These are phyloP conservation scores for Globicephala melas DNA, from an alignment of 2,113 vertebrate genomes.

Conservation along the genomic window DNA sequence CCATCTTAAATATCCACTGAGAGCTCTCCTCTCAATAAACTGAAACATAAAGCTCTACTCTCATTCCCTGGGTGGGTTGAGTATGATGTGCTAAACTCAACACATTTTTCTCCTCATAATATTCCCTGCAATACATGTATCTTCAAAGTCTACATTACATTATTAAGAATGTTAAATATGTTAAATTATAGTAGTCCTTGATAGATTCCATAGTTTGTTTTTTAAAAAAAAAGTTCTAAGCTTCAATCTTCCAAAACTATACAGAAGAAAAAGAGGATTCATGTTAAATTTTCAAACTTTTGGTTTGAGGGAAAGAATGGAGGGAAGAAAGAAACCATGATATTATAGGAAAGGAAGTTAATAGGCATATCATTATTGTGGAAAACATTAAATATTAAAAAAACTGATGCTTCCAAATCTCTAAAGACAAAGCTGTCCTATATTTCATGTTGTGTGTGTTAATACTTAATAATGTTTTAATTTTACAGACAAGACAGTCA, in stretches of 20 bases:
- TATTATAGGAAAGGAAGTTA: background rate
- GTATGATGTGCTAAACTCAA: background rate
- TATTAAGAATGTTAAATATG: background rate
- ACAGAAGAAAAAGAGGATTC: background rate
- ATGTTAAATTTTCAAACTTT: background rate
- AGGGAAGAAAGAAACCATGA: background rate
- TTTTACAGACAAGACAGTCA: background rate
- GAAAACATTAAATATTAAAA: background rate
- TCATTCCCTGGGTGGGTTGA: background rate
- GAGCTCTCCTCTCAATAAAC: background rate
- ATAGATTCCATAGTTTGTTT: background rate
- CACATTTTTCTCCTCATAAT: background rate
- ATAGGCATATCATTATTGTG: background rate
- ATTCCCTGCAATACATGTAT: background rate
- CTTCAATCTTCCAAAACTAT: background rate
- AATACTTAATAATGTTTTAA: background rate
- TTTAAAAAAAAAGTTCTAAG: background rate
- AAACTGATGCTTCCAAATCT: background rate
- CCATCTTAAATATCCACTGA: background rate
- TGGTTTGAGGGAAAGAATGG: background rate
- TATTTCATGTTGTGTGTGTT: background rate
- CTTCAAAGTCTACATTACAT: background rate
- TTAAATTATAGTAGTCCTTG: background rate
- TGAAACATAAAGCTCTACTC: background rate
- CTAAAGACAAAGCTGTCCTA: background rate